Conservation (phyloP, 2,888 invertebrate genomes). For the Pseudococcus longispinus region DNA sequence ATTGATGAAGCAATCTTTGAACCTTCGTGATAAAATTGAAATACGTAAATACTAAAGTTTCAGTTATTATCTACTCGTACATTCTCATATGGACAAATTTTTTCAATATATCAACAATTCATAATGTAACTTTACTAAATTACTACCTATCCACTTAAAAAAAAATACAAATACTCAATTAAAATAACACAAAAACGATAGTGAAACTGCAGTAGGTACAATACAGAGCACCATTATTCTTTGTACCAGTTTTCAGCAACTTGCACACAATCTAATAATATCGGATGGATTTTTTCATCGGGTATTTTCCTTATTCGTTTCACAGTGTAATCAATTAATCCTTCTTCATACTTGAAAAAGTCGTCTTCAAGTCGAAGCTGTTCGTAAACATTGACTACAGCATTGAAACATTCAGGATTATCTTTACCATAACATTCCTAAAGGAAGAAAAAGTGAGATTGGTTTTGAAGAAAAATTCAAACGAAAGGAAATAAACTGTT, state of each 20-base stretch:
- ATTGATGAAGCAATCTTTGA: too few species aligned
- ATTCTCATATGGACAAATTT: too few species aligned
- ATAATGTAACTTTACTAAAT: too few species aligned
- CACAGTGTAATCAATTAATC: neutral
- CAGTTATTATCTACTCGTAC: too few species aligned
- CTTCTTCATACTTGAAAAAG: neutral
- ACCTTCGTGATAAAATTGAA: too few species aligned
- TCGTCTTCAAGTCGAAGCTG: neutral
- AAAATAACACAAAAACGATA: neutral
- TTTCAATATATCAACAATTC: too few species aligned
- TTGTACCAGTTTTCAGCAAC: neutral
- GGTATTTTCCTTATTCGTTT: neutral
- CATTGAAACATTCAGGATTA: neutral
- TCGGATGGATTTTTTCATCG: neutral
- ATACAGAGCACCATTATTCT: neutral
- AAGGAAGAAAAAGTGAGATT: neutral
- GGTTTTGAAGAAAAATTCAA: neutral
- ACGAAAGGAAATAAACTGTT: too few species aligned
- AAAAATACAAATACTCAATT: too few species aligned
- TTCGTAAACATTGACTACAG: neutral
- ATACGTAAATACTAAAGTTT: too few species aligned
- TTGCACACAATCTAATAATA: neutral
- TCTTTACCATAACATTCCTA: slow-evolving; percentile 33
- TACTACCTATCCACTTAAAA: too few species aligned
- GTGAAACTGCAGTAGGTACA: too few species aligned